phyloP scores from a whole-genome alignment of 2,113 vertebrate species.

The Ceyx margarethae region DNA sequence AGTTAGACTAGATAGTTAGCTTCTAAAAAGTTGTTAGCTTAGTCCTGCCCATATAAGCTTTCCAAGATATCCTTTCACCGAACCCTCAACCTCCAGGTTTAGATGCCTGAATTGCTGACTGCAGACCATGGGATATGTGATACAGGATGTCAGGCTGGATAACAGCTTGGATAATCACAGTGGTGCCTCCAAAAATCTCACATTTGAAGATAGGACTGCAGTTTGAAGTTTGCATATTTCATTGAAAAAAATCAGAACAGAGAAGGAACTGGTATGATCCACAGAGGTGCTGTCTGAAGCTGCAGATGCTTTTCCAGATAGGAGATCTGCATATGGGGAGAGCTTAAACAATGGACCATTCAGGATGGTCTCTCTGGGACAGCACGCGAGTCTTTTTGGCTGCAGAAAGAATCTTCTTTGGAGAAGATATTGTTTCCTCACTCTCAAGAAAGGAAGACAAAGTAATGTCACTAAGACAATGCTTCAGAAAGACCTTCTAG shows the following conservation, averaged over 20 bases:
- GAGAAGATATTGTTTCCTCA: constrained; percentile 59
- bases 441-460: constrained; percentile 27
- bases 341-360: constrained; percentile 46
- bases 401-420: constrained; percentile 41
- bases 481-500: constrained; percentile 42
- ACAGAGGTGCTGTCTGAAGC: constrained; percentile 23
- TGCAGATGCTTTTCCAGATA: constrained; percentile 58
- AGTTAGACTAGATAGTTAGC: background rate
- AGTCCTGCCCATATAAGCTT: background rate
- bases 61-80: background rate
- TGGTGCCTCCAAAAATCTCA: background rate
- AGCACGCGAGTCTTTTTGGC: background rate
- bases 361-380: constrained; percentile 40
- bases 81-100: background rate
- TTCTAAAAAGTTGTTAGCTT: background rate
- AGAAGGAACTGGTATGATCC: background rate
- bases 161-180: background rate
- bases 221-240: background rate
- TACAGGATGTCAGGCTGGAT: background rate
- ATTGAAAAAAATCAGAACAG: background rate
- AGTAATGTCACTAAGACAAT: constrained; percentile 56
- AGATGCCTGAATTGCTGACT: background rate
- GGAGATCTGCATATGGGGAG: constrained; percentile 24
- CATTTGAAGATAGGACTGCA: background rate
- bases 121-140: background rate